Evolutionary conservation across 2,888 invertebrate genomes (phyloP).

Genomic region (Sacculina carcini): DNA sequence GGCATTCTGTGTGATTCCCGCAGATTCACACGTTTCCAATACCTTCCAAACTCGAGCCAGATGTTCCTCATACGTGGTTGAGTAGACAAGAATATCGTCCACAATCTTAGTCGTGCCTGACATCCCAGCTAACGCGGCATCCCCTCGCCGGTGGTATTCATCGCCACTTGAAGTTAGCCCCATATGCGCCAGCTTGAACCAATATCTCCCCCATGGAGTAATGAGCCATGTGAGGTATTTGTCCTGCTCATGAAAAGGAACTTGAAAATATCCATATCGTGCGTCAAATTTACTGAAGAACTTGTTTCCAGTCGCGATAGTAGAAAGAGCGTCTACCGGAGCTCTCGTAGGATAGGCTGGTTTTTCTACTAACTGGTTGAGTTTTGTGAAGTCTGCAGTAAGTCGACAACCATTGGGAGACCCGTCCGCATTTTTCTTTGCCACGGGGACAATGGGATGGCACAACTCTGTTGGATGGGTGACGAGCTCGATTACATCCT

Average conservation of each 20-base stretch:
- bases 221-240: neutral
- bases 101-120: neutral
- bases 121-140: neutral
- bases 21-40: neutral
- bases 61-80: neutral
- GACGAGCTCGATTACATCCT: neutral
- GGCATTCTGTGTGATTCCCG: neutral
- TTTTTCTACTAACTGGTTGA: neutral
- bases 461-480: neutral
- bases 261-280: constrained; percentile 1
- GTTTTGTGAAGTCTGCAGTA: constrained; percentile 1
- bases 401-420: neutral
- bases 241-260: neutral
- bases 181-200: neutral
- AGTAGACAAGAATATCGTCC: neutral
- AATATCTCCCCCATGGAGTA: neutral
- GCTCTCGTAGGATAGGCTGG: neutral
- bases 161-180: neutral
- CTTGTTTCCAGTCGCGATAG: neutral
- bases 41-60: neutral
- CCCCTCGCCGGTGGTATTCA: neutral
- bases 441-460: neutral
- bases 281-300: constrained; percentile 1
- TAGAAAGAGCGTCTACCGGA: neutral
- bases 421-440: neutral